Evolutionary conservation across 2,797 vertebrate genomes (phyloP), one percentile per base, ranked within the genome.

Genomic region (Melanotaenia parkinsoni): DNA sequence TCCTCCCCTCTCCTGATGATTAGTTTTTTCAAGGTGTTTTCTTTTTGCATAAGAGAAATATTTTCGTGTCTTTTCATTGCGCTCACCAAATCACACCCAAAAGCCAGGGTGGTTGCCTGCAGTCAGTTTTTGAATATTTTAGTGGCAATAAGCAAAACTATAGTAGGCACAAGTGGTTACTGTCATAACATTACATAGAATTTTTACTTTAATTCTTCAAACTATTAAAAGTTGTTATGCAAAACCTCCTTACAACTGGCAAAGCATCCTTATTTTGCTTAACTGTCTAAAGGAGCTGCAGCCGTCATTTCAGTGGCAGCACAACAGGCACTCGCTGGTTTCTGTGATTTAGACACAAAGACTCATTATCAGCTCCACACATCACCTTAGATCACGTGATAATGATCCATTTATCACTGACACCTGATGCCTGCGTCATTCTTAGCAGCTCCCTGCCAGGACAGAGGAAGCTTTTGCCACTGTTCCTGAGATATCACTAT

Each of bases 391-490:
- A 91, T 91, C 88, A 79, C 77, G 92, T 92, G 90, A 82, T 94
- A 94, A 94, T 91, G 84, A 94, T 83, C 89, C 90, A 92, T 94
- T 95, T 94, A 94, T 85, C 83, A 80, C 79, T 22, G 74, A 89
- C 88, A 86, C 85, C 82, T 84, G 88, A 88, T 81, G 72, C 83
- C 58, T 69, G 82, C 88, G 85, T 90, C 88, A 90, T 86, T 86
- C 86, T 74, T 88, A 87, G 82, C 86, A 88, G 87, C 88, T 88
- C 88, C 88, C 90, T 76, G 77, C 77, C 78, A 91, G 81, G 86
- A 89, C 79, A 86, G 89, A 91, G 93, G 93, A 95, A 93, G 94
- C 88, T 51, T 86, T 89, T 91, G 89, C 87, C 82, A 79, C 77
- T 60, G 63, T 69, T 78, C 72, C 82, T 82, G 87, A 86, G 74